Percentiles rank a stretch among this genome's conserved stretches.
Conservation (phyloP, 2,888 invertebrate species). For the Conchocele bisecta region DNA sequence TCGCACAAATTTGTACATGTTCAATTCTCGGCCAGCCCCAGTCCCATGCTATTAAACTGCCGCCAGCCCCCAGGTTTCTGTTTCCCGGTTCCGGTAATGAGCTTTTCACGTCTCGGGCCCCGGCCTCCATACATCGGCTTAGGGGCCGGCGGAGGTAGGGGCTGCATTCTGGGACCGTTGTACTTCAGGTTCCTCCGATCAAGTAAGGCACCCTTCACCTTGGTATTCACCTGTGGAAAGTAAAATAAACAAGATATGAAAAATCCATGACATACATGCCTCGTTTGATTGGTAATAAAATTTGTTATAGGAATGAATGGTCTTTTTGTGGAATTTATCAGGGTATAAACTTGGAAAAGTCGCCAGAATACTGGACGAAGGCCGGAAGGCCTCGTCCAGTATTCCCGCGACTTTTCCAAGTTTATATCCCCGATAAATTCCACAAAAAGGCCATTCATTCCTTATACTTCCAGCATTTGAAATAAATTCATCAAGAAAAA, state of each 20-base stretch:
- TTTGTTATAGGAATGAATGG: no score
- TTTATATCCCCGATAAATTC: no score
- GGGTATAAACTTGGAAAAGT: no score
- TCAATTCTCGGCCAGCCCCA: constrained; percentile 54
- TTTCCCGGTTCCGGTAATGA: constrained; percentile 43
- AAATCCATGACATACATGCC: background rate
- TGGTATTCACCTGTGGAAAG: constrained; percentile 67
- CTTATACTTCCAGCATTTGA: no score
- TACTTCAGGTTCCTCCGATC: constrained; percentile 69
- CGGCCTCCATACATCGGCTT: constrained; percentile 55
- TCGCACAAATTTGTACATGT: no score
- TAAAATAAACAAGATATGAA: constrained; percentile 1
- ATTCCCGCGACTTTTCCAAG: no score
- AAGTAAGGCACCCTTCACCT: constrained; percentile 70
- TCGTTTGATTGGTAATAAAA: no score
- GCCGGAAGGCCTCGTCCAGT: no score
- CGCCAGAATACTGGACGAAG: no score
- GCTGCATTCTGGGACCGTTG: constrained; percentile 67
- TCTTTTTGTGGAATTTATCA: no score
- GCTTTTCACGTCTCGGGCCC: constrained; percentile 41
- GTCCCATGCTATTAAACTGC: constrained; percentile 51
- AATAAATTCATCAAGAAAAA: no score
- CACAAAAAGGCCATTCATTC: no score
- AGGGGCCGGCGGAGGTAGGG: constrained; percentile 66
- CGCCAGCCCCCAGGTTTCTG: constrained; percentile 58